These are phyloP conservation scores for Pseudobourletiella spinata DNA, from an alignment of 1,140 invertebrate genomes.

Conservation along the genomic window DNA sequence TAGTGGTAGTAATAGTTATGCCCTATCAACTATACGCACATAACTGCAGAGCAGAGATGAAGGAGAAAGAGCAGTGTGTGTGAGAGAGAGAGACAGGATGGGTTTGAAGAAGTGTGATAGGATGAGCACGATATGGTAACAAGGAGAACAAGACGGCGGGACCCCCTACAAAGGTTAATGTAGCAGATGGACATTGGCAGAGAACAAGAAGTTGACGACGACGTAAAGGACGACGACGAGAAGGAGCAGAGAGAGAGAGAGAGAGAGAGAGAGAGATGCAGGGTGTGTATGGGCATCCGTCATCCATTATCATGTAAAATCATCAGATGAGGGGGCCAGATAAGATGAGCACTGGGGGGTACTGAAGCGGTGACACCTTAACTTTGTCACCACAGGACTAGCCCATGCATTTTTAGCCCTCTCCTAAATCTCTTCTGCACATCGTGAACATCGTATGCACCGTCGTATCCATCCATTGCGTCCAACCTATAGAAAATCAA, in stretches of 20 bases:
- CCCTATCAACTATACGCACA: background rate
- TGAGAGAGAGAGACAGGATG: background rate
- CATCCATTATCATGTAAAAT: conserved; percentile 25
- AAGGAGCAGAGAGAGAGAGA: background rate
- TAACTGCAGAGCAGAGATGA: background rate
- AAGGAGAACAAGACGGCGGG: conserved; percentile 4
- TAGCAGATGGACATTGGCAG: conserved; percentile 10
- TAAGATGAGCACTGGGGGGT: conserved; percentile 21
- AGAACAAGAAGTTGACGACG: background rate
- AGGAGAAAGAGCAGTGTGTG: background rate
- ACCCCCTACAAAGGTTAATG: conserved; percentile 11
- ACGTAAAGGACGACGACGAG: background rate
- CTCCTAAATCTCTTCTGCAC: background rate
- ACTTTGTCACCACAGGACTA: conserved; percentile 28
- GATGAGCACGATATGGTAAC: conserved; percentile 8
- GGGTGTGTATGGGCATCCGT: conserved; percentile 18
- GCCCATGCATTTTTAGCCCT: background rate
- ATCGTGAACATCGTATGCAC: background rate
- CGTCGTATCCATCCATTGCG: background rate
- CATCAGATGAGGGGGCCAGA: conserved; percentile 22
- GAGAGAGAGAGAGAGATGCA: background rate
- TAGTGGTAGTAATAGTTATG: too few species aligned
- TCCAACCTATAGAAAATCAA: background rate
- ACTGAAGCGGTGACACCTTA: conserved; percentile 30
- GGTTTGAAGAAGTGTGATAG: conserved; percentile 6